Percentiles rank a stretch among this genome's conserved stretches.
phyloP scores from a whole-genome alignment of 2,113 vertebrate species.

The Thomomys bottae region DNA sequence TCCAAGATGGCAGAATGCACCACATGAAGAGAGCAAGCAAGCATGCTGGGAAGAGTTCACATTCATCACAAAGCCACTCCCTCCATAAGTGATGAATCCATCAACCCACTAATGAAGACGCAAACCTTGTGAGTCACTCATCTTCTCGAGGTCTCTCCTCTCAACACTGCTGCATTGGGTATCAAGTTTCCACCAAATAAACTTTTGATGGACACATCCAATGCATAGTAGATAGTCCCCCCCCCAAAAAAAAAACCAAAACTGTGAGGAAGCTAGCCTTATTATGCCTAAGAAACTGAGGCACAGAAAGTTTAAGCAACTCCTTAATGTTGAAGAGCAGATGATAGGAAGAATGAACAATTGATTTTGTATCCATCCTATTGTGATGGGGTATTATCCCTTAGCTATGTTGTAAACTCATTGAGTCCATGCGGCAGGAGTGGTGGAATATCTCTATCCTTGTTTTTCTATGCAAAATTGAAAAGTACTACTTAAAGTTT shows the following conservation, averaged over 20 bases:
- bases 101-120: neutral
- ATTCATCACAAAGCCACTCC: neutral
- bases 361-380: neutral
- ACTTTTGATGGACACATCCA: neutral
- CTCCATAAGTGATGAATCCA: neutral
- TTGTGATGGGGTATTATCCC: rapidly evolving
- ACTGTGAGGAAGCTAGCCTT: neutral
- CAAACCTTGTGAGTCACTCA: neutral
- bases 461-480: conserved; percentile 7
- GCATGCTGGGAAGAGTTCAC: neutral
- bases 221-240: neutral
- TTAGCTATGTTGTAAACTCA: neutral
- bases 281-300: neutral
- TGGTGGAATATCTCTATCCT: neutral
- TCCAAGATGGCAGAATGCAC: neutral
- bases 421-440: neutral
- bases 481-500: neutral
- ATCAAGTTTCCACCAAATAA: neutral
- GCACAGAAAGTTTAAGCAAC: neutral
- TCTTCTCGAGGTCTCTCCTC: neutral
- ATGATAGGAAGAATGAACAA: neutral
- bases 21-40: neutral
- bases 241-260: too few species aligned
- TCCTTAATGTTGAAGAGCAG: neutral
- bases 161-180: neutral